Base-by-base conservation (phyloP, 2,888 invertebrate genomes). In the Sphecodes monilicornis region DNA sequence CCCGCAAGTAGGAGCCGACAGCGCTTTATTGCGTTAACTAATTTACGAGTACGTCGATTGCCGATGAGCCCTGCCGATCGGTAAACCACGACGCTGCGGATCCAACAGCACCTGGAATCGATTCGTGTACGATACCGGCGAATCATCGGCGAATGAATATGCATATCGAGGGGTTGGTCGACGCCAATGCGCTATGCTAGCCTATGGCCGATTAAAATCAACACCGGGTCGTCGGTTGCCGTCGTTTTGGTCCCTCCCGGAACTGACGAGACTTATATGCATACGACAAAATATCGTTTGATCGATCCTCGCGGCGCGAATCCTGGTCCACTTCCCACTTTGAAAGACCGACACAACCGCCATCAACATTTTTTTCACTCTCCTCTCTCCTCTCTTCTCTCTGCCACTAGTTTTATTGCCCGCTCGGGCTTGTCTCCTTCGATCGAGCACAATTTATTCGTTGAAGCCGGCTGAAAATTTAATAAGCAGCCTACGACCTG, bases 71-170 rank as follows among this genome's bases (percentile, higher is more conserved):
- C 66, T 50, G 39, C 43, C 18, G 43, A 22, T 80, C 22, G 75
- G 60, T 50, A 77, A 70, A 84, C 70, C 79, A 66, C 72, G 43
- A 69, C 29, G 75, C 22, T 76, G 43, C 71, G 66, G 68, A 75
- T 80, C 64, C 46, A 76, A 43, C 73, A 72, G 81, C 68, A 78
- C 78, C 69, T 50, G 76, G 54, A 72, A 80, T 60, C 78, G 66
- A 85, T 81, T 86, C 73, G 54, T 13, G 76, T 54, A 50, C 66
- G 71, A 84, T 76, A 73, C 69, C 70, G 29, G n/a, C 76, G 80
- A 75, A 86, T 87, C 80, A 78, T 86, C 78, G 76, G 46, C 73
- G 54, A 80, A 87, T 82, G 78, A 85, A 84, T 84, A 77, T 77
- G 69, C 80, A 80, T 71, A 13, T 36, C 32, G 36, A 41, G 13